A percentile compares a stretch with the other conserved stretches of the same genome.
These are phyloP conservation scores for Diorhabda sublineata DNA, from an alignment of 1,140 invertebrate species.

Conservation along the genomic window DNA sequence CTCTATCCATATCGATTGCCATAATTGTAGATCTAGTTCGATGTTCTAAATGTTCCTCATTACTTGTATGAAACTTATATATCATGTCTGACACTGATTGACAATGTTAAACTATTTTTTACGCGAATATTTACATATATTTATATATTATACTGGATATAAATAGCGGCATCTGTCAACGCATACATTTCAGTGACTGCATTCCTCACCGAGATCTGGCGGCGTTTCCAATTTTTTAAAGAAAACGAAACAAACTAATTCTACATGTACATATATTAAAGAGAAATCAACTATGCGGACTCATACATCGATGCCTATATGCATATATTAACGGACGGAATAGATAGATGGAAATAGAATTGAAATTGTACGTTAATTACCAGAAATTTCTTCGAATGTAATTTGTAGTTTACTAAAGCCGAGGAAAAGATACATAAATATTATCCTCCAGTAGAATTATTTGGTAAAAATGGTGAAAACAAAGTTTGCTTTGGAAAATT, in stretches of 20 bases:
- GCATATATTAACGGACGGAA: neutral
- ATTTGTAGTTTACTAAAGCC: no score
- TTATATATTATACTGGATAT: neutral
- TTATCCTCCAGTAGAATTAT: no score
- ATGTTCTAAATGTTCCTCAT: neutral
- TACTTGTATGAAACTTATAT: neutral
- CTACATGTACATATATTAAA: constrained; percentile 3
- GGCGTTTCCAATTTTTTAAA: neutral
- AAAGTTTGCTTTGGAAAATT: no score
- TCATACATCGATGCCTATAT: neutral
- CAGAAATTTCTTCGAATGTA: no score
- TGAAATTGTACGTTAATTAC: no score
- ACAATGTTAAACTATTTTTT: constrained; percentile 1
- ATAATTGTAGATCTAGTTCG: neutral
- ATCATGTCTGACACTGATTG: neutral
- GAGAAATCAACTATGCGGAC: neutral
- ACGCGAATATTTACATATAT: neutral
- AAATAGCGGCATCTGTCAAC: neutral
- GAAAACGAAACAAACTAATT: constrained; percentile 1
- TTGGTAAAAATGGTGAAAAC: no score
- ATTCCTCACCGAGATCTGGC: neutral
- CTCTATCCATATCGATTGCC: no score
- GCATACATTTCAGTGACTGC: neutral
- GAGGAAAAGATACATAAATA: no score
- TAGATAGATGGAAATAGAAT: no score